Conservation (phyloP, 2,797 vertebrate genomes). For the Pangasius djambal region DNA sequence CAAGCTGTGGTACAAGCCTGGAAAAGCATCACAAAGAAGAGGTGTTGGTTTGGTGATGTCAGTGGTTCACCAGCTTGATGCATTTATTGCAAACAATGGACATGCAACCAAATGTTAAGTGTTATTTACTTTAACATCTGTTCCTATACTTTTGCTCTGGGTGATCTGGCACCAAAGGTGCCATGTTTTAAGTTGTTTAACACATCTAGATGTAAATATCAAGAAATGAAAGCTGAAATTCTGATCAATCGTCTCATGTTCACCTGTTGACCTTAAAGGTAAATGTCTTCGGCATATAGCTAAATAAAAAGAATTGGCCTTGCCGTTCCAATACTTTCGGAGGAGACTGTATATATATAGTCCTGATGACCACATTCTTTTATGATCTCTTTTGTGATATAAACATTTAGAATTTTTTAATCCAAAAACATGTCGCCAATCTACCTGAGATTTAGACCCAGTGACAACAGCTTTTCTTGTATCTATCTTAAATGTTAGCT, state of each 20-base stretch:
- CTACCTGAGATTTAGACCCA: neutral
- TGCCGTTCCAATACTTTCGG: neutral
- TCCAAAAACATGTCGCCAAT: neutral
- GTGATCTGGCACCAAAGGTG: neutral
- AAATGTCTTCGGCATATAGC: neutral
- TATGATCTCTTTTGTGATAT: neutral
- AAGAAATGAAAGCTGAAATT: neutral
- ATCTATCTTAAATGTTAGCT: too few species aligned
- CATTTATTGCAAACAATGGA: neutral
- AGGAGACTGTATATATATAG: neutral
- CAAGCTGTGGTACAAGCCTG: too few species aligned
- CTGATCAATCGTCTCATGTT: neutral
- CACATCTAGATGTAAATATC: too few species aligned
- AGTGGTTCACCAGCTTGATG: neutral
- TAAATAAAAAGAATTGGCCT: neutral
- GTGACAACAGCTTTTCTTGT: neutral
- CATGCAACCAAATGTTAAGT: too few species aligned
- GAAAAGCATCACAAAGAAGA: neutral
- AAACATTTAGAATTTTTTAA: too few species aligned
- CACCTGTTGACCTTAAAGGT: neutral
- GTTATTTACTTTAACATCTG: neutral
- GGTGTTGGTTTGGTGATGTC: too few species aligned
- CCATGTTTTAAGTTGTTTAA: neutral
- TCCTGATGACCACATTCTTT: neutral
- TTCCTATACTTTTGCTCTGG: neutral